These are phyloP conservation scores for Orchestia grillus DNA, from an alignment of 1,140 invertebrate genomes.

Conservation along the genomic window DNA sequence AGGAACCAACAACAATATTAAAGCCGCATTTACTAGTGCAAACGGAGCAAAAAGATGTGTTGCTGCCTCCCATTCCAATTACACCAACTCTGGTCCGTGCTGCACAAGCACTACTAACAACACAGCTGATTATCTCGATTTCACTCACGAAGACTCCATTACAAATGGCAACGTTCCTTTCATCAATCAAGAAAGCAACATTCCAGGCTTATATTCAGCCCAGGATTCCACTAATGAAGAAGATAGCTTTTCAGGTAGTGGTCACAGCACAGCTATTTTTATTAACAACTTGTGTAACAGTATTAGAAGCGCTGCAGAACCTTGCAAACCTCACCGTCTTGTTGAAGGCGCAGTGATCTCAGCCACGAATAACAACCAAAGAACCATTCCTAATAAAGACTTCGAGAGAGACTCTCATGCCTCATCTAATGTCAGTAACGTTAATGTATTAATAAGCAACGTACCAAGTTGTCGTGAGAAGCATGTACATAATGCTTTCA, in stretches of 20 bases:
- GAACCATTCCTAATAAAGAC: slow-evolving; percentile 20
- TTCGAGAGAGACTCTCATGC: neutral
- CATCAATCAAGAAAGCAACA: neutral
- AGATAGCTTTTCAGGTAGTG: slow-evolving; percentile 28
- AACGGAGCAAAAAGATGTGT: neutral
- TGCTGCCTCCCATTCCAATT: neutral
- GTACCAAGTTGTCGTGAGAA: slow-evolving; percentile 10
- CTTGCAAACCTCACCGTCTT: neutral
- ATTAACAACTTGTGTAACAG: slow-evolving; percentile 48
- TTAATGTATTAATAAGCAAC: slow-evolving; percentile 9
- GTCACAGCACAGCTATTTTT: slow-evolving; percentile 22
- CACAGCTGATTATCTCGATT: neutral
- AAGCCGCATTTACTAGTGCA: neutral
- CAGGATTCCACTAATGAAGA: slow-evolving; percentile 27
- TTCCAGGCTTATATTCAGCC: neutral
- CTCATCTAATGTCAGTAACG: neutral
- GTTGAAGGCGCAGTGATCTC: neutral
- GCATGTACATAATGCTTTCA: neutral
- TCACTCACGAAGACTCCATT: neutral
- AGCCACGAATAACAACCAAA: slow-evolving; percentile 1
- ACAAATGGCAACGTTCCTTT: neutral
- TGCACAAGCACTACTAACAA: slow-evolving; percentile 26
- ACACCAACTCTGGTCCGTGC: neutral
- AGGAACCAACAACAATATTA: neutral
- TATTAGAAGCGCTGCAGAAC: neutral